Evolutionary conservation across 2,888 invertebrate species (phyloP).

Genomic region (Diplolepis rosae): DNA sequence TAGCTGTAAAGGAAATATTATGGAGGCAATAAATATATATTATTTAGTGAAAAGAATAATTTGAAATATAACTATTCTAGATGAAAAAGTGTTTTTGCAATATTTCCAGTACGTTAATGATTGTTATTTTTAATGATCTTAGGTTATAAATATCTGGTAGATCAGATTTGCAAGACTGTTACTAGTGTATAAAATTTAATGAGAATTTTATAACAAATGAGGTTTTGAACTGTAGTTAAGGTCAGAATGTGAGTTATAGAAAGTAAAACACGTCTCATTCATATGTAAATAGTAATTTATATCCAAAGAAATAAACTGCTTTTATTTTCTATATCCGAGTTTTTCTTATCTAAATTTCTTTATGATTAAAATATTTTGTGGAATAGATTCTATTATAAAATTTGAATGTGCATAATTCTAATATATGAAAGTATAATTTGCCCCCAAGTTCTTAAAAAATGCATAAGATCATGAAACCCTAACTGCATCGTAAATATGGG

Average conservation of each 20-base stretch:
- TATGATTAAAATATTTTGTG: no score
- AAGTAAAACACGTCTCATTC: background rate
- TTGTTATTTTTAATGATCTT: background rate
- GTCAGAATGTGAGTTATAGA: background rate
- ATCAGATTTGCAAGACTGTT: background rate
- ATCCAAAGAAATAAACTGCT: background rate
- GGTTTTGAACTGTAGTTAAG: background rate
- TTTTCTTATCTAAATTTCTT: background rate
- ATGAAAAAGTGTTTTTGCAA: no score
- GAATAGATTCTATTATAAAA: no score
- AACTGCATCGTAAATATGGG: conserved; percentile 17
- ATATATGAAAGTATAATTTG: no score
- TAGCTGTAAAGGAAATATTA: no score
- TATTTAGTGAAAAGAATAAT: no score
- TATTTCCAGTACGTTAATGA: no score
- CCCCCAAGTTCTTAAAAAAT: background rate
- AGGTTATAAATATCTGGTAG: background rate
- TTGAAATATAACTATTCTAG: no score
- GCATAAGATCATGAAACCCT: background rate
- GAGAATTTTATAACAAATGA: background rate
- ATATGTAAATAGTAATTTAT: background rate
- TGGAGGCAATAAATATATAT: no score
- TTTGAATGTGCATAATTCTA: no score
- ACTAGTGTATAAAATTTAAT: background rate
- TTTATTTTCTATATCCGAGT: background rate